Evolutionary conservation across 2,888 invertebrate genomes (phyloP).

Genomic region (Dryadula phaetusa): DNA sequence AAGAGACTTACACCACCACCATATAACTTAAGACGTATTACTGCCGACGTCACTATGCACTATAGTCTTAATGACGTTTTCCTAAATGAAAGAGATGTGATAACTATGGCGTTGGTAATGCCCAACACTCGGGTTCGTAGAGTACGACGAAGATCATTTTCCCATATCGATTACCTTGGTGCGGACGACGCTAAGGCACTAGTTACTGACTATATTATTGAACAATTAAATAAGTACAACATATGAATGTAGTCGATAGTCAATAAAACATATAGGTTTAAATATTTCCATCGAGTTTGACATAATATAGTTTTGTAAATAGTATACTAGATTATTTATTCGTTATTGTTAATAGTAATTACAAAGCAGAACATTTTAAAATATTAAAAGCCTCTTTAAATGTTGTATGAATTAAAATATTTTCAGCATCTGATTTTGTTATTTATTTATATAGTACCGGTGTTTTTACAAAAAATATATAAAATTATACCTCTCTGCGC

Average conservation of each 20-base stretch:
- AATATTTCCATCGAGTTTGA: neutral
- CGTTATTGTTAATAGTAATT: neutral
- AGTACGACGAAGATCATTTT: constrained; percentile 46
- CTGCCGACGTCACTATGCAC: constrained; percentile 47
- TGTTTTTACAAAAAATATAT: neutral
- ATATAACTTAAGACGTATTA: constrained; percentile 53
- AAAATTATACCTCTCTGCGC: no score
- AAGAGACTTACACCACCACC: constrained; percentile 56
- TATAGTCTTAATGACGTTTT: constrained; percentile 48
- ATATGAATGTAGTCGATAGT: neutral
- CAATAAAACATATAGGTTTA: neutral
- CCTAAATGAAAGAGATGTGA: constrained; percentile 47
- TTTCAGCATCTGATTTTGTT: neutral
- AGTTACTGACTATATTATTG: constrained; percentile 47
- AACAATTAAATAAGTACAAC: constrained; percentile 39
- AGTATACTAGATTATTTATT: constrained; percentile 11
- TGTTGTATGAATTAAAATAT: neutral
- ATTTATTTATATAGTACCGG: neutral
- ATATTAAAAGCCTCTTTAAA: neutral
- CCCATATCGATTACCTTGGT: constrained; percentile 47
- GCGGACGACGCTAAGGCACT: constrained; percentile 44
- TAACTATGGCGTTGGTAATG: constrained; percentile 48
- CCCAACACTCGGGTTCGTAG: constrained; percentile 42
- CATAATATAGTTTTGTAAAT: neutral
- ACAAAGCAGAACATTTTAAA: neutral